Conservation (phyloP, 2,888 invertebrate species). For the Tanaodytes sp. region DNA sequence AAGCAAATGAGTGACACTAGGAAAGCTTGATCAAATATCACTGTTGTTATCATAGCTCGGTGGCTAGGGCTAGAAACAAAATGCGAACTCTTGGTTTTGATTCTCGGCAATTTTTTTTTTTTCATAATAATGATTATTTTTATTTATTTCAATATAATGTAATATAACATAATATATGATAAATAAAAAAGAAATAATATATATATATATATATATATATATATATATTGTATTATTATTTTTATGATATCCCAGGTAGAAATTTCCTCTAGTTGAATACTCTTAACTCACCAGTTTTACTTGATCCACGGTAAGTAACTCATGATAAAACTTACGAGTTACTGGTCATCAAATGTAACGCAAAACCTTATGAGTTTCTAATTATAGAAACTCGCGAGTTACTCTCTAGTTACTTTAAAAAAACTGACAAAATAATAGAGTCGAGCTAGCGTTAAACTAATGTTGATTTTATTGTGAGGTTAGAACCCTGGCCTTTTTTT, state of each 20-base stretch:
- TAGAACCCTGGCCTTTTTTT: neutral
- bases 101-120: too few relatives aligned
- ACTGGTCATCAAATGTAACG: constrained; percentile 3
- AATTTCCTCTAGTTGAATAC: constrained; percentile 1
- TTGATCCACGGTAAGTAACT: constrained; percentile 2
- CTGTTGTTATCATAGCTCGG: too few relatives aligned
- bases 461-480: neutral
- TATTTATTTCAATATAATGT: too few relatives aligned
- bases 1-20: too few relatives aligned
- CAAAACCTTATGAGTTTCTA: neutral
- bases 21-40: too few relatives aligned
- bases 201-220: too few relatives aligned
- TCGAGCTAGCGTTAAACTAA: neutral
- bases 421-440: neutral
- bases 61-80: too few relatives aligned
- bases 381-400: neutral
- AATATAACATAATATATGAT: too few relatives aligned
- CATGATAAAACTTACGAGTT: neutral
- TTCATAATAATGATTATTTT: too few relatives aligned
- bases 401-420: constrained; percentile 1
- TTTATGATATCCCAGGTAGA: constrained; percentile 5
- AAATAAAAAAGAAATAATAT: too few relatives aligned
- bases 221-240: too few relatives aligned
- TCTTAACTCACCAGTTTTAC: neutral
- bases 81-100: too few relatives aligned